Conservation (phyloP, 2,888 invertebrate species). For the Mylabris sibirica region DNA sequence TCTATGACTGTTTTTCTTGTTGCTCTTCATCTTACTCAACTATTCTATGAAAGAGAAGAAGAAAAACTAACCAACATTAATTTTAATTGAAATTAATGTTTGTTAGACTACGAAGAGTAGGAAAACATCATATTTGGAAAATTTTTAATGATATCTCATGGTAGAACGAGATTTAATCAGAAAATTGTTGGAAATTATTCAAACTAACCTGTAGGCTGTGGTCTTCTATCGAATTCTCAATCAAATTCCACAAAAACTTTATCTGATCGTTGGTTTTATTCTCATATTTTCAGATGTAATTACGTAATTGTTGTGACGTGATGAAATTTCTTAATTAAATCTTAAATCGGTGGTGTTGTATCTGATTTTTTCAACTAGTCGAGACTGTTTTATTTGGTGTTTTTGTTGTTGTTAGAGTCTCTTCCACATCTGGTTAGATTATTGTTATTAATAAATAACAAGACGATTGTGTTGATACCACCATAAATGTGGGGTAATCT, state of each 20-base stretch:
- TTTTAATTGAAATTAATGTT: conserved; percentile 14
- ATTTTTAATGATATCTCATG: neutral
- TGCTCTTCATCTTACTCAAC: too few relatives aligned
- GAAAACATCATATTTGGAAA: neutral
- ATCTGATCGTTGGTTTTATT: neutral
- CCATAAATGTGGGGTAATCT: conserved; percentile 13
- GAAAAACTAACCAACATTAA: neutral
- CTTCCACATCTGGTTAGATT: neutral
- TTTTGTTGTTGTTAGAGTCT: neutral
- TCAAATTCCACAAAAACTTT: neutral
- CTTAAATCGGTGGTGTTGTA: too few relatives aligned
- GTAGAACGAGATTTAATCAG: neutral
- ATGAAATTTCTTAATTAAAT: neutral
- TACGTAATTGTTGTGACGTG: neutral
- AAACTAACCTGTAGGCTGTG: neutral
- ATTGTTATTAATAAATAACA: neutral
- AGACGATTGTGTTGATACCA: conserved; percentile 9
- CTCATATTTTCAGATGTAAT: neutral
- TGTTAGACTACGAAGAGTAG: neutral
- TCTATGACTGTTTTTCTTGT: conserved; percentile 9
- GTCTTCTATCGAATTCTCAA: neutral
- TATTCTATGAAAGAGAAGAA: neutral
- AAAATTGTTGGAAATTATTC: neutral
- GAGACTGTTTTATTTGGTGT: too few relatives aligned
- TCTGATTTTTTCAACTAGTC: too few relatives aligned